Percentiles rank a stretch among this genome's conserved stretches.
Evolutionary conservation across 35 echinoderm and acorn worm species (phyloP).

Genomic region (Ophiothrix spiculata): DNA sequence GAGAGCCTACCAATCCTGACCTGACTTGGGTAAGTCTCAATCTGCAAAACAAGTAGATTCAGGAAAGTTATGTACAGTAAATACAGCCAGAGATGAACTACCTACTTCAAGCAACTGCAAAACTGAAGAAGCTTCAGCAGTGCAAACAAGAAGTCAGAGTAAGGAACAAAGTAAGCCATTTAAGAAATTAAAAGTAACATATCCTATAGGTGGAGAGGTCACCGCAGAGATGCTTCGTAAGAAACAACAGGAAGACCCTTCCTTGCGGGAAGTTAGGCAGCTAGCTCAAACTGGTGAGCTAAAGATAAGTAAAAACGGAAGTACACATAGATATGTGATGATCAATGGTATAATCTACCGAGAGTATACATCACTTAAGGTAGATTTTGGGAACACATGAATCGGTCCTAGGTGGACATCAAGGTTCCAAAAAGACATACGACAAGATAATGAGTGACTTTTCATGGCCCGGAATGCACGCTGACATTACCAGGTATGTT

Average conservation of each 20-base stretch:
- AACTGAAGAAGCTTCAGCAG: too few relatives aligned
- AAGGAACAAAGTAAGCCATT: too few relatives aligned
- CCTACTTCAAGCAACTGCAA: too few relatives aligned
- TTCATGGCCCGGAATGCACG: conserved; percentile 55
- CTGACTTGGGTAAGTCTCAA: too few relatives aligned
- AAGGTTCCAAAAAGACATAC: conserved; percentile 9
- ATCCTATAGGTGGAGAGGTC: too few relatives aligned
- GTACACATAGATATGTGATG: background rate
- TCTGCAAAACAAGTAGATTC: too few relatives aligned
- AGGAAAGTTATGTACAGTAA: too few relatives aligned
- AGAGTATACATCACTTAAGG: conserved; percentile 9
- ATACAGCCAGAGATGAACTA: too few relatives aligned
- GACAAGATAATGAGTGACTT: conserved; percentile 31
- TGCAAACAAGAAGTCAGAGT: too few relatives aligned
- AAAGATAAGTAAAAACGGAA: background rate
- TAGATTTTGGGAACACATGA: conserved; percentile 24
- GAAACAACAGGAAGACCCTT: background rate
- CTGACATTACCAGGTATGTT: too few relatives aligned
- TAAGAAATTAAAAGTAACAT: too few relatives aligned
- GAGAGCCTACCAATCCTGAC: conserved; percentile 25
- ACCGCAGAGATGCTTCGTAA: background rate
- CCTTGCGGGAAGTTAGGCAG: background rate
- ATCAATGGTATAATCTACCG: background rate
- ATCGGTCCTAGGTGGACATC: conserved; percentile 31
- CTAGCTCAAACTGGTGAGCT: background rate